Evolutionary conservation across 2,113 vertebrate genomes (phyloP), one percentile per base, ranked within the genome.

Genomic region (Hydropotes inermis): DNA sequence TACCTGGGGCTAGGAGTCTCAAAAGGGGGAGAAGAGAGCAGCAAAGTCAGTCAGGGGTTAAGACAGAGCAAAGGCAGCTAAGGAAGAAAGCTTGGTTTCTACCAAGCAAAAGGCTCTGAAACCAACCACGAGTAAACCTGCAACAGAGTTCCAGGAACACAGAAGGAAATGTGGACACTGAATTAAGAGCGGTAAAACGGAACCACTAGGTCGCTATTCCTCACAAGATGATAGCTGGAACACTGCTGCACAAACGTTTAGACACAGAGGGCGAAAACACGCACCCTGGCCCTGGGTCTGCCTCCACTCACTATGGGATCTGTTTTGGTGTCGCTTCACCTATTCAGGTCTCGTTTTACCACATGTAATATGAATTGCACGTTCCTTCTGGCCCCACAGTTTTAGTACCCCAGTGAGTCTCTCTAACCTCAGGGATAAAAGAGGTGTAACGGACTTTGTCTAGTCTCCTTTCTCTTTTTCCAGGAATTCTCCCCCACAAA

Each of bases 111-210:
- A 93, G 7, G 39, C 47, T 84, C 76, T 1, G 0, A 61, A 36
- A 33, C 7, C 23, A 95, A 76, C 86, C 88, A 94, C 17, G 85
- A 83, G 50, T 60, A 70, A 55, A 2, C 2, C 82, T 12, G 1
- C 64, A 58, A 78, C 60, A 83, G 21, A 36, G 21, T 83, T 36
- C 45, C 47, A 76, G 93, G 94, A 90, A 23, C 5, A 9, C 36
- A 95, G 81, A 92, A 96, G 94, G 89, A 93, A 98, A 93, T 12
- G 45, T 9, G 21, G 88, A 74, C 87, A 86, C 11, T 74, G 87
- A n/a, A 86, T 61, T 3, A n/a, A 81, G 0, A 3, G 58, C 96
- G 70, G 54, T 88, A 61, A 97, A 89, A 91, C 10, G 13, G 27
- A 96, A 78, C 21, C 7, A 17, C n/a, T 3, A 23, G 7, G 2